Evolutionary conservation across 2,113 vertebrate genomes (phyloP), one percentile per base, ranked within the genome.

Genomic region (Sisor rabdophorus): DNA sequence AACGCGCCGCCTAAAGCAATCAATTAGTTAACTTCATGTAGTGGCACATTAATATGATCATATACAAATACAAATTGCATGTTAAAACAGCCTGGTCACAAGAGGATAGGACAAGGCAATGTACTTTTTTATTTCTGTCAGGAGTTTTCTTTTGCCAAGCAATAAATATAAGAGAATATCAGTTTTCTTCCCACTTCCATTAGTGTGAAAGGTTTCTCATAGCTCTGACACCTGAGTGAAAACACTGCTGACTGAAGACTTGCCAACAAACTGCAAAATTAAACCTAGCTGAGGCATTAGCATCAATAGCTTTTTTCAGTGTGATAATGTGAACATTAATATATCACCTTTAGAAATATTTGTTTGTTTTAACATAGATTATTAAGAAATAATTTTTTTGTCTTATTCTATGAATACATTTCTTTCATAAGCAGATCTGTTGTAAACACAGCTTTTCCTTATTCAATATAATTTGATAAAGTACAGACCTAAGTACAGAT

Each of bases 181-280:
- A 36, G 69, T 80, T 81, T 87, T 86, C 85, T 80, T 79, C 69
- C 60, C 68, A 84, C 86, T 87, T 90, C 87, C 83, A 86, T 90
- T 86, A 87, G 74, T 83, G 32, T 48, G 53, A 32, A 76, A 73
- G 74, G 19, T 84, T 84, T 85, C 83, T 80, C 76, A 77, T 67
- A 52, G 68, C 84, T 79, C 81, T 87, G 86, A 81, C 69, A 81
- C 87, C 69, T 87, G 84, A 87, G 84, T 82, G 86, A 88, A 79
- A 86, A 82, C 54, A 73, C 70, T 84, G 82, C 82, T 87, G 82
- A 76, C 73, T 71, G 79, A 80, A 19, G 58, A 84, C 81, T 88
- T 87, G 87, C 87, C n/a, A 87, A 78, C 83, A 88, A 88, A 89
- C 87, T 86, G 75, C 65, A 70, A 75, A 56, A 68, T 28, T 59